A percentile compares a stretch with the other conserved stretches of the same genome.
These are phyloP conservation scores for Muntiacus reevesi DNA, from an alignment of 2,113 vertebrate genomes.

Conservation along the genomic window DNA sequence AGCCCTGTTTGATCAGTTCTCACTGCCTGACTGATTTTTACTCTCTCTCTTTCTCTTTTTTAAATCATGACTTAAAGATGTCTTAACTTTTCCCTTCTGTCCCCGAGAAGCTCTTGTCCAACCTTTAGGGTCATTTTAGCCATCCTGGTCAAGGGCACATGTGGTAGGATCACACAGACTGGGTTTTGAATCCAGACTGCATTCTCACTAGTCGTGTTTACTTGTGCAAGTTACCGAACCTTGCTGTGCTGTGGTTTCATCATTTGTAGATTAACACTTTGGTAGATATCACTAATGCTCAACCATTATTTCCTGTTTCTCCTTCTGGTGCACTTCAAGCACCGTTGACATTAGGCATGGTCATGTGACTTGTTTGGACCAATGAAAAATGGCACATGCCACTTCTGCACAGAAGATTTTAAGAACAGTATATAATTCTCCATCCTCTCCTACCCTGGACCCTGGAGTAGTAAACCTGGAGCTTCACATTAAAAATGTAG, in stretches of 20 bases:
- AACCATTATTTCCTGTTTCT: not conserved
- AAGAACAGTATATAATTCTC: not conserved
- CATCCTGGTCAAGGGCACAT: not conserved
- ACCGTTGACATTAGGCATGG: not conserved
- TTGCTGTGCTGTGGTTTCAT: not conserved
- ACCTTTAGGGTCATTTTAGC: not conserved
- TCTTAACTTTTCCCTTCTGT: not conserved
- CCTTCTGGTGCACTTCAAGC: not conserved
- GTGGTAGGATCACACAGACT: not conserved
- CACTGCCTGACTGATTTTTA: not conserved
- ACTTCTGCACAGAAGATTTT: not conserved
- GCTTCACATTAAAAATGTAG: not conserved
- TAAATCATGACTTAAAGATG: not conserved
- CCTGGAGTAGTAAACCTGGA: not conserved
- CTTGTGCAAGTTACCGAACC: rapidly evolving
- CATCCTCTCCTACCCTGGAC: no score
- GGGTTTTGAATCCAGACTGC: not conserved
- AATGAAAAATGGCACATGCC: not conserved
- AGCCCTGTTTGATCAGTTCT: not conserved
- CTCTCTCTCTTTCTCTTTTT: not conserved
- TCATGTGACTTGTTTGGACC: not conserved
- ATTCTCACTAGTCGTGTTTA: not conserved
- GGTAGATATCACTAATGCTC: not conserved
- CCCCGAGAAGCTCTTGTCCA: not conserved
- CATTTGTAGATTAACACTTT: not conserved